phyloP scores from a whole-genome alignment of 2,113 vertebrate species.

The Lethenteron camtschaticum region DNA sequence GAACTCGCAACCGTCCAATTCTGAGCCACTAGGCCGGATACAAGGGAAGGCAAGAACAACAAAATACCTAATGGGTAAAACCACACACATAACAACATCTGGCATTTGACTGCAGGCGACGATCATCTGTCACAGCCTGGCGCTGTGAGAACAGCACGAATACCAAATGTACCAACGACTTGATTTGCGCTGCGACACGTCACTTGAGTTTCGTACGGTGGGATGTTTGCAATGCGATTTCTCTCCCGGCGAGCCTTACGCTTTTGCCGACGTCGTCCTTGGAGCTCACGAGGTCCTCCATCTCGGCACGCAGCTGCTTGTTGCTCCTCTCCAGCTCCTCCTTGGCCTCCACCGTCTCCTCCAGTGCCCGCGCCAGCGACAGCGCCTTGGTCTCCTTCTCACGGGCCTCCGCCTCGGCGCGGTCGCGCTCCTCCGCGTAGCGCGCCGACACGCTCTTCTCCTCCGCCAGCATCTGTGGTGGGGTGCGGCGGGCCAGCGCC shows the following conservation, averaged over 20 bases:
- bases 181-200: neutral
- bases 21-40: too few species aligned
- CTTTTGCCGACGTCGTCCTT: slow-evolving; percentile 95
- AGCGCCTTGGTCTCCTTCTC: slow-evolving; percentile 92
- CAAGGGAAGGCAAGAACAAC: too few species aligned
- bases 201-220: neutral
- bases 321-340: slow-evolving; percentile 81
- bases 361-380: slow-evolving; percentile 55
- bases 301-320: slow-evolving; percentile 75
- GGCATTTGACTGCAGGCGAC: too few species aligned
- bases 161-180: too few species aligned
- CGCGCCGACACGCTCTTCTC: slow-evolving; percentile 78
- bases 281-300: slow-evolving; percentile 94
- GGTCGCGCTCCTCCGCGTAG: slow-evolving; percentile 69
- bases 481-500: neutral
- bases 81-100: too few species aligned
- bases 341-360: slow-evolving; percentile 72
- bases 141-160: too few species aligned
- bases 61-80: too few species aligned
- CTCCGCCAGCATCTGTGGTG: slow-evolving; percentile 58
- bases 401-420: slow-evolving; percentile 68
- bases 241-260: slow-evolving; percentile 24
- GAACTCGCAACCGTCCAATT: too few species aligned
- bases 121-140: too few species aligned
- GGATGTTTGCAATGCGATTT: too few species aligned